Evolutionary conservation across 1,140 invertebrate species (phyloP).

Genomic region (Asbolus verrucosus): DNA sequence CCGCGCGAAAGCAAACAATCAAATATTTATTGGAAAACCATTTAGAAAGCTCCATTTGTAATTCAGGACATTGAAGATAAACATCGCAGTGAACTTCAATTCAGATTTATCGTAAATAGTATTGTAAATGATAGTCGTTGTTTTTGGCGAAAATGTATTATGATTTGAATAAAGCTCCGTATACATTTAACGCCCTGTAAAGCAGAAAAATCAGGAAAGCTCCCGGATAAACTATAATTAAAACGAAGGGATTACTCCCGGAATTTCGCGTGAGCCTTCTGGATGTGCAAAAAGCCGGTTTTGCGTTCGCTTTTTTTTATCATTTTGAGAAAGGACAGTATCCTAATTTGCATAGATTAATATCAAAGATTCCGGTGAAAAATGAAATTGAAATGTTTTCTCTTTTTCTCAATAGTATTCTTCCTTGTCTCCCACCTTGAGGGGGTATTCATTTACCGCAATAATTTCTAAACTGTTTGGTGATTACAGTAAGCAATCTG

Average conservation of each 20-base stretch:
- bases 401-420: not conserved
- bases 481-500: slow-evolving; percentile 30
- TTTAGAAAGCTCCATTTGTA: slow-evolving; percentile 35
- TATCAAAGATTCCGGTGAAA: slow-evolving; percentile 5
- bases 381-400: slow-evolving; percentile 4
- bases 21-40: slow-evolving; percentile 44
- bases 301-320: not conserved
- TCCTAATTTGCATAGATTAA: slow-evolving; percentile 11
- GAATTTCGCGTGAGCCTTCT: slow-evolving; percentile 3
- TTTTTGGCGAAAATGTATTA: not conserved
- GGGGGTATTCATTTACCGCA: slow-evolving; percentile 1
- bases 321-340: slow-evolving; percentile 4
- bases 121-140: slow-evolving; percentile 15
- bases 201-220: not conserved
- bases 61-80: slow-evolving; percentile 38
- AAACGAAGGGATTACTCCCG: slow-evolving; percentile 3
- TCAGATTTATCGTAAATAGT: slow-evolving; percentile 4
- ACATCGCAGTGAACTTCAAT: slow-evolving; percentile 7
- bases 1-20: slow-evolving; percentile 21
- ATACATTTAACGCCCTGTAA: not conserved
- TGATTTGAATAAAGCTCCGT: slow-evolving; percentile 2
- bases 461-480: not conserved
- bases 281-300: not conserved
- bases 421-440: not conserved
- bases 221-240: slow-evolving; percentile 3